Evolutionary conservation across 92 coral and sea anemone species (phyloP).

Genomic region (Zoanthus solanderi): DNA sequence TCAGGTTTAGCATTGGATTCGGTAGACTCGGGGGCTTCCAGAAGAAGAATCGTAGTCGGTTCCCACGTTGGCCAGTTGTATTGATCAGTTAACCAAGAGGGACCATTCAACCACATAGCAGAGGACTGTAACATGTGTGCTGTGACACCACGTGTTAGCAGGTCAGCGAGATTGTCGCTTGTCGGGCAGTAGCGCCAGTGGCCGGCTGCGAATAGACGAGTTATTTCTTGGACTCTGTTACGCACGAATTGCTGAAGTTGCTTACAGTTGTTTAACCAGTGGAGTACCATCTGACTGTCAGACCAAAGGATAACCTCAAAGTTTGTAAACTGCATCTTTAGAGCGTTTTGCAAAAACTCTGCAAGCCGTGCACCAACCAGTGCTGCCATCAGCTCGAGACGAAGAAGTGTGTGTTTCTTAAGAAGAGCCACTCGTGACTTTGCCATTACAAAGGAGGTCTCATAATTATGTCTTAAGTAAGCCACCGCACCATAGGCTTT

Average conservation of each 20-base stretch:
- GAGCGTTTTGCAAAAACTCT: conserved; percentile 1
- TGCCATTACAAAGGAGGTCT: conserved; percentile 52
- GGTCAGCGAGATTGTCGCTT: no score
- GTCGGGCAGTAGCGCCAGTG: conserved; percentile 37
- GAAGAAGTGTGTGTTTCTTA: conserved; percentile 55
- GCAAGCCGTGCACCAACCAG: conserved; percentile 52
- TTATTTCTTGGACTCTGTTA: conserved; percentile 50
- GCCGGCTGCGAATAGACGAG: conserved; percentile 27
- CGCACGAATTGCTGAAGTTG: conserved; percentile 38
- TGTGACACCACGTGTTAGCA: no score
- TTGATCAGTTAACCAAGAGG: no score
- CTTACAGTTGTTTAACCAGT: conserved; percentile 62
- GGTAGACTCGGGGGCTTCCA: neutral
- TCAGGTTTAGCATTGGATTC: neutral
- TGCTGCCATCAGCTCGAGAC: conserved; percentile 59
- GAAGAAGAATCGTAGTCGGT: neutral
- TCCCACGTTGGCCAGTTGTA: no score
- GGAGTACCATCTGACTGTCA: conserved; percentile 68
- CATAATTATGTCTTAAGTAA: conserved; percentile 25
- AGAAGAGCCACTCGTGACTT: conserved; percentile 61
- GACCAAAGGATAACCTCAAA: conserved; percentile 49
- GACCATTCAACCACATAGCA: no score
- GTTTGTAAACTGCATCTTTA: neutral
- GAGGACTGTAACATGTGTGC: no score
- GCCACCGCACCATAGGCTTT: conserved; percentile 39